Base-by-base conservation (phyloP, 2,888 invertebrate genomes). In the Ectemnius cavifrons region DNA sequence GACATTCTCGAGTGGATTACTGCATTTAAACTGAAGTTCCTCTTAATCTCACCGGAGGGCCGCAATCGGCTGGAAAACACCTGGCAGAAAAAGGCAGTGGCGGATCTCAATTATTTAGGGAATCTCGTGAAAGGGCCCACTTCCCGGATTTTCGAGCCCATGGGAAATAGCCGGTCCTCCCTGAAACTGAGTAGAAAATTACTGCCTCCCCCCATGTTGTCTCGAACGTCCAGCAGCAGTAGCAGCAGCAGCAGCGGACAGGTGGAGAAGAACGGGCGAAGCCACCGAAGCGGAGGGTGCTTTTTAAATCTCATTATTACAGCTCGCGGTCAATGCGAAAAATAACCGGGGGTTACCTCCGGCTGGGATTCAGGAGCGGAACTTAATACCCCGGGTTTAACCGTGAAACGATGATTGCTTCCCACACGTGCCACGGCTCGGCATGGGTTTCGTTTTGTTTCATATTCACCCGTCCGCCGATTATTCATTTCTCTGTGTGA, bases 301-400 rank as follows among this genome's bases (percentile, higher is more conserved):
- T 86, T 85, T 89, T 85, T 85, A 87, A 89, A 88, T 89, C 86
- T 87, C 83, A 84, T 88, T 89, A 87, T 84, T 78, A 78, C 78
- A 76, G 80, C 84, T 85, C 78, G 74, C 79, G 85, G 79, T 64
- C 78, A 79, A 79, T 76, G 78, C 65, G 83, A 85, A 82, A 85
- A 86, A 81, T 84, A 85, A 84, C 75, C 81, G 66, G 67, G 72
- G 79, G 75, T 72, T 70, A 49, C 66, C 64, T 52, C 63, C 69
- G 20, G 49, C 67, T 37, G 63, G 46, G 60, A 62, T 63, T 63
- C 63, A 16, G 63, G 77, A 70, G 74, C 75, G 73, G 78, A 71
- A 79, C 80, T 75, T 81, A 85, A 85, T 85, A 87, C 83, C 67
- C 61, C 27, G 28, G 84, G 78, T 82, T 88, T 82, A 84, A 73